These are phyloP conservation scores for Drosophila subpulchrella DNA, from an alignment of 1,140 invertebrate species.

Conservation along the genomic window DNA sequence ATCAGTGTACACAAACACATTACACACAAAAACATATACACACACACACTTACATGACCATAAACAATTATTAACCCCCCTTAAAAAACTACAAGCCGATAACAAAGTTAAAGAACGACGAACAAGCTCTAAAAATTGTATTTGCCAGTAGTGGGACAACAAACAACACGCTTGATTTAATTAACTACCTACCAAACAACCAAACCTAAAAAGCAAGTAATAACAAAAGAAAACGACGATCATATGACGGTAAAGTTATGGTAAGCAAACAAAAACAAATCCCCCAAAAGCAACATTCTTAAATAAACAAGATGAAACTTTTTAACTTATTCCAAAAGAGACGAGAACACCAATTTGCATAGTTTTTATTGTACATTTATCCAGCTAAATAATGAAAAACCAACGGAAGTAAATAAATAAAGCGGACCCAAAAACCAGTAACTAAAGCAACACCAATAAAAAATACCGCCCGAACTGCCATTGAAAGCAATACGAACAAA, in stretches of 20 bases:
- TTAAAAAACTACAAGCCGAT: constrained; percentile 12
- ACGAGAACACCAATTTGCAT: constrained; percentile 48
- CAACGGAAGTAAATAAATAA: constrained; percentile 32
- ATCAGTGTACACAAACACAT: constrained; percentile 16
- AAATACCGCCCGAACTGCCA: constrained; percentile 78
- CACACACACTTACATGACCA: constrained; percentile 1
- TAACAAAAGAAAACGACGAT: constrained; percentile 6
- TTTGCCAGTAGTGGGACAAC: constrained; percentile 36
- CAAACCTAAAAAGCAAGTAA: constrained; percentile 23
- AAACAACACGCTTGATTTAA: constrained; percentile 51
- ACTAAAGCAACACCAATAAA: constrained; percentile 37
- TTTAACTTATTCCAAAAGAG: constrained; percentile 30
- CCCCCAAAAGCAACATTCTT: constrained; percentile 12
- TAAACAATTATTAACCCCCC: constrained; percentile 5
- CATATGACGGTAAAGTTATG: background rate
- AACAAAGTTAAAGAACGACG: constrained; percentile 5
- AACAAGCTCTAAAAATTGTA: constrained; percentile 59
- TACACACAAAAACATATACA: constrained; percentile 7
- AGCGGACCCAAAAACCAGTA: constrained; percentile 21
- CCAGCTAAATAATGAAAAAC: constrained; percentile 30
- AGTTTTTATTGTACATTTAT: constrained; percentile 43
- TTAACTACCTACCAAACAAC: constrained; percentile 17
- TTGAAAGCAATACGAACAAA: constrained; percentile 70
- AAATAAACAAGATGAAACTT: constrained; percentile 15
- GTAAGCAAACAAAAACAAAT: constrained; percentile 8